Conservation (phyloP, 2,797 vertebrate species). For the Ctenopoma multispine region DNA sequence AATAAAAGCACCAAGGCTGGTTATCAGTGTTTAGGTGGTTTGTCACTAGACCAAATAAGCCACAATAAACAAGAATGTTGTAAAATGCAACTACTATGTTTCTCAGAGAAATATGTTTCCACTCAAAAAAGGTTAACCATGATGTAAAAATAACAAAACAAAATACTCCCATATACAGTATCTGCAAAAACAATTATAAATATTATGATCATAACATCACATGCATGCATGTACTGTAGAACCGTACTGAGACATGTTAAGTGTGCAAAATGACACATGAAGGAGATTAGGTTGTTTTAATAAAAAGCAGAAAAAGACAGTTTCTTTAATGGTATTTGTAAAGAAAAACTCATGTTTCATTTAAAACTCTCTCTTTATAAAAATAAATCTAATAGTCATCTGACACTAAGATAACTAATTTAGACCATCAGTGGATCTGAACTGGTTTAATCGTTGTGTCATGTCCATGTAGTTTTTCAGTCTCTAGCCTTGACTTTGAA, state of each 20-base stretch:
- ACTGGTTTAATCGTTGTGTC: not conserved
- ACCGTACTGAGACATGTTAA: too few relatives aligned
- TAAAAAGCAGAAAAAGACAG: not conserved
- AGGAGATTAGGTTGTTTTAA: not conserved
- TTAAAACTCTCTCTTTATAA: too few relatives aligned
- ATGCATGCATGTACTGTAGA: not conserved
- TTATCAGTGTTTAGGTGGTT: too few relatives aligned
- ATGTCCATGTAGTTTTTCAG: not conserved
- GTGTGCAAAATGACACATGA: not conserved
- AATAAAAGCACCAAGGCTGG: too few relatives aligned
- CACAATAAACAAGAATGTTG: not conserved
- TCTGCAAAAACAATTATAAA: slow-evolving; percentile 15
- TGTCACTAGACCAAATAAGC: not conserved
- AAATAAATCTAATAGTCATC: not conserved
- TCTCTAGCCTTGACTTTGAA: not conserved
- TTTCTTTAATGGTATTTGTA: too few relatives aligned
- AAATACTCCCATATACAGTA: not conserved
- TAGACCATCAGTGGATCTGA: not conserved
- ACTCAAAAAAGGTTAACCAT: slow-evolving; percentile 3
- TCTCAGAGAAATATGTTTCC: not conserved
- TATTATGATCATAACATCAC: not conserved
- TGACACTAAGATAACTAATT: not conserved
- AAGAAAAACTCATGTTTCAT: too few relatives aligned
- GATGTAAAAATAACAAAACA: slow-evolving; percentile 13
- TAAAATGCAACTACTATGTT: slow-evolving; percentile 29